Base-by-base conservation (phyloP, 1,140 invertebrate species). In the Bombus pyrosoma region DNA sequence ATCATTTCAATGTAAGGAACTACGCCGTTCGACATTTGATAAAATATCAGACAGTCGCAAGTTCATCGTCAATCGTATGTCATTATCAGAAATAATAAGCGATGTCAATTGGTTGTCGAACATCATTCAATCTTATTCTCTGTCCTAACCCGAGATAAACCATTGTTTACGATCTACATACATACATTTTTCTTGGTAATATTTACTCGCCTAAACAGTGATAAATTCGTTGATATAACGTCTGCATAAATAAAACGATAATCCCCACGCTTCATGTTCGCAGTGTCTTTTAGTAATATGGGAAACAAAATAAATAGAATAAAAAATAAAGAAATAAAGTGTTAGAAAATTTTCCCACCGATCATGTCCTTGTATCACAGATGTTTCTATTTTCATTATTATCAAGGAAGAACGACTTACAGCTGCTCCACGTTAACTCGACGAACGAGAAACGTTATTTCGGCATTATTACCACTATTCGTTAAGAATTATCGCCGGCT, bases 401-500 rank as follows among this genome's bases (percentile, higher is more conserved):
- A 62, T 71, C 22, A 13, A 69, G 28, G n/a, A 53, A 39, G n/a
- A 62, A 86, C 39, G 6, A 57, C 71, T 37, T 77, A 78, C 89
- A 90, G 89, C 89, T 90, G 89, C 43, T 43, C 37, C 34, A 73
- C n/a, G 59, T 86, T 79, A 82, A 84, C 34, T 59, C 37, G 73
- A 81, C 32, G 18, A 59, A 34, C 57, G 37, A 75, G 78, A 68
- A 79, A 80, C 76, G 41, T 84, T 71, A 78, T 15, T 74, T 68
- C 75, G 53, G 15, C 59, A 78, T 89, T 85, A 81, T 80, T 69
- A 69, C 32, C 47, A 41, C 75, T 78, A 85, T 85, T 68, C 75
- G 89, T 87, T 76, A 83, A n/a, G 39, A 85, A 85, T 87, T 87
- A 87, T 90, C 88, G 62, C 32, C 69, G 37, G 57, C 79, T 64